A percentile compares a stretch with the other conserved stretches of the same genome.
Conservation (phyloP, 1,140 invertebrate species). For the Conus betulinus region DNA sequence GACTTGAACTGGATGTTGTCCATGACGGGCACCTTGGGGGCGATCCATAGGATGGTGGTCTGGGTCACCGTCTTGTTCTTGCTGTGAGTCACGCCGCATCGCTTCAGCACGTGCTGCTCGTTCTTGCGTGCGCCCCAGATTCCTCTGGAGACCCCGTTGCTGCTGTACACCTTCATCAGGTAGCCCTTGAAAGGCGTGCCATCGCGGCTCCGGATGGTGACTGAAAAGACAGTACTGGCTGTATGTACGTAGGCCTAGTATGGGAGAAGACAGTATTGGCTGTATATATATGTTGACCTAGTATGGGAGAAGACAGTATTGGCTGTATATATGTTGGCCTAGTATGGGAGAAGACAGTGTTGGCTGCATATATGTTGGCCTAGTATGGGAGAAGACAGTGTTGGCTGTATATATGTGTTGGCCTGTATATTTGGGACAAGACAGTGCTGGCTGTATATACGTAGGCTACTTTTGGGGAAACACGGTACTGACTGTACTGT, state of each 20-base stretch:
- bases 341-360: no score
- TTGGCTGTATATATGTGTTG: no score
- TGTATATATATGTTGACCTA: background rate
- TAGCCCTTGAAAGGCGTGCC: conserved; percentile 29
- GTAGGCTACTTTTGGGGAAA: no score
- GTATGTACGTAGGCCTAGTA: background rate
- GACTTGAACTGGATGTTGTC: conserved; percentile 28
- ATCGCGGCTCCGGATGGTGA: conserved; percentile 22
- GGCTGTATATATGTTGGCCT: no score
- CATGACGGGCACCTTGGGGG: conserved; percentile 11
- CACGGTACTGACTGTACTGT: no score
- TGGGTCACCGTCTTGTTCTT: background rate
- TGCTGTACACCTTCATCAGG: conserved; percentile 29
- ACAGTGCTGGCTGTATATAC: no score
- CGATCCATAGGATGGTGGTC: conserved; percentile 17
- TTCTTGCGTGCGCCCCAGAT: conserved; percentile 5
- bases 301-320: no score
- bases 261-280: background rate
- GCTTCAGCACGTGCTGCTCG: conserved; percentile 23
- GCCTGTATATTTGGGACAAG: no score
- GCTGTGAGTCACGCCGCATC: conserved; percentile 22
- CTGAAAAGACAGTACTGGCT: background rate
- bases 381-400: no score
- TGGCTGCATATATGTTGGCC: no score
- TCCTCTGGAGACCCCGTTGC: conserved; percentile 20